phyloP scores from a whole-genome alignment of 2,113 vertebrate genomes.

The Sinocyclocheilus maitianheensis region DNA sequence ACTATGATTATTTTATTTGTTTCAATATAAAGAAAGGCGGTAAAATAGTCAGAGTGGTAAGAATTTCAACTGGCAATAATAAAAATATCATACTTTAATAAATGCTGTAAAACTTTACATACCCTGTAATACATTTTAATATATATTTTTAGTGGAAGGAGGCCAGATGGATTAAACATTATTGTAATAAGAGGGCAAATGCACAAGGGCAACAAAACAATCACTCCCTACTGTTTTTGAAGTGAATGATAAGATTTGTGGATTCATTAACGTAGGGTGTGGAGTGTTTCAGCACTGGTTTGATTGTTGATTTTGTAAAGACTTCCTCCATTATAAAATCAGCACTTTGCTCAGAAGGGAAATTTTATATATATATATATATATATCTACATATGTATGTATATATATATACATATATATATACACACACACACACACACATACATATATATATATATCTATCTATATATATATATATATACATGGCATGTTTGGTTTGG shows the following conservation, averaged over 20 bases:
- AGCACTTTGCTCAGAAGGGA: background rate
- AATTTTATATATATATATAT: background rate
- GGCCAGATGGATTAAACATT: background rate
- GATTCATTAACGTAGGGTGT: background rate
- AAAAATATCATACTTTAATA: background rate
- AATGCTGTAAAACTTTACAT: background rate
- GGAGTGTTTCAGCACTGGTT: background rate
- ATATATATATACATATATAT: too few relatives aligned
- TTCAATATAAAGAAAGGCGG: background rate
- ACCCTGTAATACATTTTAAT: background rate
- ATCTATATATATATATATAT: background rate
- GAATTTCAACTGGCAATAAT: background rate
- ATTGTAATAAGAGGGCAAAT: background rate
- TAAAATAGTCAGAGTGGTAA: too few relatives aligned
- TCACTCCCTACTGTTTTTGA: background rate
- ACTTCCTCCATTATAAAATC: background rate
- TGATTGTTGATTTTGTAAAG: background rate
- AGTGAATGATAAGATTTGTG: background rate
- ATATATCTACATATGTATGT: background rate
- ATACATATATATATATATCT: too few relatives aligned
- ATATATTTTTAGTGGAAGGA: background rate
- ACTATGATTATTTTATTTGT: background rate
- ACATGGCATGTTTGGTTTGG: background rate
- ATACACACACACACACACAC: background rate
- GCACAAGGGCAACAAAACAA: background rate